A percentile compares a stretch with the other conserved stretches of the same genome.
phyloP scores from a whole-genome alignment of 2,113 vertebrate species.

The Xiphias gladius region DNA sequence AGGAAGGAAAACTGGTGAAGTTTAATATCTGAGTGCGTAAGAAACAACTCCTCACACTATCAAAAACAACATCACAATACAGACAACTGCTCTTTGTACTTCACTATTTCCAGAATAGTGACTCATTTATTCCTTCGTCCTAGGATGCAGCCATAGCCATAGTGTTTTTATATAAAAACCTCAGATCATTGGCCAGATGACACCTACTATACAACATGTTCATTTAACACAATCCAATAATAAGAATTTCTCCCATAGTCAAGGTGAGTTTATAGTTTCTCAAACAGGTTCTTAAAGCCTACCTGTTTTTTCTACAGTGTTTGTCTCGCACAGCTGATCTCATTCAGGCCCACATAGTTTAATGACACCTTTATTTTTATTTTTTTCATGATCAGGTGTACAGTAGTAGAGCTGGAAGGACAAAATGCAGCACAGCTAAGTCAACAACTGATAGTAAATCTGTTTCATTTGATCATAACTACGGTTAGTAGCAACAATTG shows the following conservation, averaged over 20 bases:
- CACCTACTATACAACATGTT: not conserved
- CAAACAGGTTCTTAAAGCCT: not conserved
- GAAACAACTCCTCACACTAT: too few species aligned
- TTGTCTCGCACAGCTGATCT: not conserved
- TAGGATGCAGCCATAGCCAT: conserved; percentile 7
- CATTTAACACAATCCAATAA: not conserved
- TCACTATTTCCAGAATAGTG: conserved; percentile 33
- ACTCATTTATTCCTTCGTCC: conserved; percentile 31
- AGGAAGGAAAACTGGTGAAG: not conserved
- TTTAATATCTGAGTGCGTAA: not conserved
- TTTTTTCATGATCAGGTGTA: not conserved
- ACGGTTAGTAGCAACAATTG: not conserved
- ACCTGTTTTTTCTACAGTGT: not conserved
- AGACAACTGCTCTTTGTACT: not conserved
- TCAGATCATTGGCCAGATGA: not conserved
- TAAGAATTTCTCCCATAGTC: not conserved
- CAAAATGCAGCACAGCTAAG: not conserved
- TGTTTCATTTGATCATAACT: not conserved
- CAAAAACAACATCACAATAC: too few species aligned
- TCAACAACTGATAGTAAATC: not conserved
- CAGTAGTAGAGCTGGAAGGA: not conserved
- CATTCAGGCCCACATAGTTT: not conserved
- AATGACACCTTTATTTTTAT: not conserved
- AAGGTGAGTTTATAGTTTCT: not conserved
- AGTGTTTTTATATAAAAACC: conserved; percentile 22